These are phyloP conservation scores for Sebastes kiyomatsui DNA, from an alignment of 2,797 vertebrate genomes.

Conservation along the genomic window DNA sequence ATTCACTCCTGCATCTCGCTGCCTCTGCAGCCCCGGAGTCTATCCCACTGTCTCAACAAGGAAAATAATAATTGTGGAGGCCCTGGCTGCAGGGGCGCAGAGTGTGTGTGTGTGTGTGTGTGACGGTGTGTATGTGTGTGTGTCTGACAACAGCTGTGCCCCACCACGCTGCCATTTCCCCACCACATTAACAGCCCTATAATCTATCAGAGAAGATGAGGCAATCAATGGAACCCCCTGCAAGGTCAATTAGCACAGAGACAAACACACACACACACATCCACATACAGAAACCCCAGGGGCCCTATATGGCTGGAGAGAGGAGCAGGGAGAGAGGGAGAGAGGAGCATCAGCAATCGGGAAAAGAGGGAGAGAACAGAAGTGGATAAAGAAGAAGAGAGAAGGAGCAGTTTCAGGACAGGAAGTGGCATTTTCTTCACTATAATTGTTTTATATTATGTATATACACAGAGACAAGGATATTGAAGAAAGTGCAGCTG, in stretches of 20 bases:
- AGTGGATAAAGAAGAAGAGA: neutral
- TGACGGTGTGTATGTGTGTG: neutral
- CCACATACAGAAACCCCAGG: slow-evolving; percentile 52
- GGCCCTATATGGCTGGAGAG: slow-evolving; percentile 55
- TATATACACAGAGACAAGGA: neutral
- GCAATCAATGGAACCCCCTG: slow-evolving; percentile 93
- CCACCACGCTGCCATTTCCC: slow-evolving; percentile 90
- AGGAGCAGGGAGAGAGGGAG: slow-evolving; percentile 1
- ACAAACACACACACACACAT: slow-evolving; percentile 49
- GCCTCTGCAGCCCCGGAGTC: slow-evolving; percentile 4
- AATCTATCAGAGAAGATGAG: slow-evolving; percentile 99
- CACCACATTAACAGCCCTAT: slow-evolving; percentile 98
- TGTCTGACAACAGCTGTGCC: slow-evolving; percentile 76
- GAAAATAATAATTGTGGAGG: slow-evolving; percentile 61
- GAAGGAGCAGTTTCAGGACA: neutral
- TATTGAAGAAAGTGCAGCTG: neutral
- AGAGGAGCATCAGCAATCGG: neutral
- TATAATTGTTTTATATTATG: neutral
- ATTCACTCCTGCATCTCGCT: slow-evolving; percentile 18
- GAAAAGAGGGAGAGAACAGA: neutral
- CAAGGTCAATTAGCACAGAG: slow-evolving; percentile 93
- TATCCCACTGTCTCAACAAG: slow-evolving; percentile 42
- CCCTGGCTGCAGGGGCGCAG: slow-evolving; percentile 23
- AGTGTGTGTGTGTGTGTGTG: slow-evolving; percentile 28
- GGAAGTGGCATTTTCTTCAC: neutral